Percentiles rank a stretch among this genome's conserved stretches.
phyloP scores from a whole-genome alignment of 2,797 vertebrate species.

The Trachurus trachurus region DNA sequence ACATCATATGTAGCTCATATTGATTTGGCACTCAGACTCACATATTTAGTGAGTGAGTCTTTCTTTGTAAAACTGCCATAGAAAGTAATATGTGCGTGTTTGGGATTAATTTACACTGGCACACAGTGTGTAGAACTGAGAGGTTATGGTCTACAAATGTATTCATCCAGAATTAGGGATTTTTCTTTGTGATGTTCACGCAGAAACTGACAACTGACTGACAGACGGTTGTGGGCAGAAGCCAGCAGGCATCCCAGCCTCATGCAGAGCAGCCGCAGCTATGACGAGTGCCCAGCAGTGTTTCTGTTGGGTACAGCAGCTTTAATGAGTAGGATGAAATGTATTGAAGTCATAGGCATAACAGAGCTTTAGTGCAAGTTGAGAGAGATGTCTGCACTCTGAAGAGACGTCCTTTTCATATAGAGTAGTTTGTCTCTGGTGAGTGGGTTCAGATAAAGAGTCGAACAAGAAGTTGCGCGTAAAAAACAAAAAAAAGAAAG shows the following conservation, averaged over 20 bases:
- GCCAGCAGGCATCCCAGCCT: slow-evolving; percentile 34
- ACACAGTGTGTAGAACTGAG: slow-evolving; percentile 7
- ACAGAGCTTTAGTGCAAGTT: slow-evolving; percentile 22
- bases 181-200: background rate
- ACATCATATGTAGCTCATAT: slow-evolving; percentile 20
- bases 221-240: slow-evolving; percentile 39
- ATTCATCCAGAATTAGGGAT: background rate
- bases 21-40: slow-evolving; percentile 30
- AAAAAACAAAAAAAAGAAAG: background rate
- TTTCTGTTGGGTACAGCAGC: slow-evolving; percentile 14
- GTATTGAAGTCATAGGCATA: slow-evolving; percentile 23
- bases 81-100: background rate
- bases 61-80: slow-evolving; percentile 10
- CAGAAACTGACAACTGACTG: slow-evolving; percentile 45
- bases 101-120: background rate
- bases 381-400: slow-evolving; percentile 4
- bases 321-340: slow-evolving; percentile 52
- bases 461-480: slow-evolving; percentile 3
- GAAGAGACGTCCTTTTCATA: slow-evolving; percentile 30
- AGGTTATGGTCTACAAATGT: background rate
- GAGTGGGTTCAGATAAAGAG: slow-evolving; percentile 16
- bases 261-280: slow-evolving; percentile 38
- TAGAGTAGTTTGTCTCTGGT: slow-evolving; percentile 20
- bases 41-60: slow-evolving; percentile 3
- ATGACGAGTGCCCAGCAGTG: slow-evolving; percentile 24